phyloP scores from a whole-genome alignment of 1,140 invertebrate species.

The Eriosoma lanigerum region DNA sequence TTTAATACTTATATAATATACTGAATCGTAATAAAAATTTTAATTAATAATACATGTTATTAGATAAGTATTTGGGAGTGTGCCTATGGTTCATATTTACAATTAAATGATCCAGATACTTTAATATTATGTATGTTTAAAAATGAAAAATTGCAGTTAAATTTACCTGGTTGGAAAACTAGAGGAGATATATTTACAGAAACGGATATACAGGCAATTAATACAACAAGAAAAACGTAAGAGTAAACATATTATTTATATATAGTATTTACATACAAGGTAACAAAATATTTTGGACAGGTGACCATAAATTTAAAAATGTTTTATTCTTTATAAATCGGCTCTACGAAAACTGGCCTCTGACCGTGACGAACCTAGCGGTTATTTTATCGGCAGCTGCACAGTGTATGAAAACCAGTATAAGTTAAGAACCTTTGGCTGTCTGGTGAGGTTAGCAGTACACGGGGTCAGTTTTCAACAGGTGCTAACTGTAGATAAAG shows the following conservation, averaged over 20 bases:
- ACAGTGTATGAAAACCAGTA: too few relatives aligned
- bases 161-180: constrained; percentile 48
- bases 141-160: constrained; percentile 48
- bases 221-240: constrained; percentile 46
- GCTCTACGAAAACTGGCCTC: too few relatives aligned
- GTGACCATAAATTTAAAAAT: too few relatives aligned
- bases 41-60: neutral
- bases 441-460: too few relatives aligned
- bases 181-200: constrained; percentile 44
- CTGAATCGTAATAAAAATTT: too few relatives aligned
- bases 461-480: too few relatives aligned
- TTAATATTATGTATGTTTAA: constrained; percentile 37
- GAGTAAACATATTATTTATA: neutral
- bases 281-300: too few relatives aligned
- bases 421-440: too few relatives aligned
- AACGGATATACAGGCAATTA: constrained; percentile 2
- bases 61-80: constrained; percentile 50
- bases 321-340: too few relatives aligned
- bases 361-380: too few relatives aligned
- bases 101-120: constrained; percentile 41
- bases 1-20: neutral
- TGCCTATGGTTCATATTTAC: constrained; percentile 43
- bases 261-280: neutral
- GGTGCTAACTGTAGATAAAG: too few relatives aligned
- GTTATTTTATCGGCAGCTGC: too few relatives aligned